Evolutionary conservation across 2,888 invertebrate genomes (phyloP).

Genomic region (Ormyrus pomaceus): DNA sequence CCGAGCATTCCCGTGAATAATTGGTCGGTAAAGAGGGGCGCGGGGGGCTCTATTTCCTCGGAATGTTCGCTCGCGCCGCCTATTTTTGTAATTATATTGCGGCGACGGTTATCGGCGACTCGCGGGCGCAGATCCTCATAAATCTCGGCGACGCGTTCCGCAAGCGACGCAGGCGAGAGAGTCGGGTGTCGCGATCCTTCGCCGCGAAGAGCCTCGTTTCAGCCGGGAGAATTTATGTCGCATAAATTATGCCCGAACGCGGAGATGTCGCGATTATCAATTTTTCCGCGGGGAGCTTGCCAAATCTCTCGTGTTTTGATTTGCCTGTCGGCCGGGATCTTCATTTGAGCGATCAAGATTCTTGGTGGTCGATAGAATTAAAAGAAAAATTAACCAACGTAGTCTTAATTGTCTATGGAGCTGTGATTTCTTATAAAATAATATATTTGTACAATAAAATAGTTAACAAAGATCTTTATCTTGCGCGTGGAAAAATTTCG

Average conservation of each 20-base stretch:
- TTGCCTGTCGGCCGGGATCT: too few relatives aligned
- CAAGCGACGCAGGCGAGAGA: conserved; percentile 9
- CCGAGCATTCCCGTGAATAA: conserved; percentile 25
- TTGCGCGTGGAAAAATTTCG: too few relatives aligned
- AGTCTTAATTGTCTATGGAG: too few relatives aligned
- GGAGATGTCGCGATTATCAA: not conserved
- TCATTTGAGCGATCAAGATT: too few relatives aligned
- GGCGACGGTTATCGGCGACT: conserved; percentile 20
- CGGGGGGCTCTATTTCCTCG: conserved; percentile 29
- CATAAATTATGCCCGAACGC: conserved; percentile 18
- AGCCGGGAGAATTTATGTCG: conserved; percentile 27
- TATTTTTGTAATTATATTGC: conserved; percentile 35
- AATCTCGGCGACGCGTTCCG: conserved; percentile 25
- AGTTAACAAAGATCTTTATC: too few relatives aligned
- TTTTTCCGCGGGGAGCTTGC: not conserved
- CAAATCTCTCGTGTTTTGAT: too few relatives aligned
- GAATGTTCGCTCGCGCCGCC: conserved; percentile 16
- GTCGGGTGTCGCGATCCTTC: not conserved
- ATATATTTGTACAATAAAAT: too few relatives aligned
- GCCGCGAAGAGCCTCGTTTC: not conserved
- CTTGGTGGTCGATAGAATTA: too few relatives aligned
- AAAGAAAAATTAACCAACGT: too few relatives aligned
- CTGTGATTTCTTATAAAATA: too few relatives aligned
- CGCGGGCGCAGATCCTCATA: conserved; percentile 9
- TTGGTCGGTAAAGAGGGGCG: conserved; percentile 16